phyloP scores from a whole-genome alignment of 1,140 invertebrate genomes.

The Dendroctonus valens region DNA sequence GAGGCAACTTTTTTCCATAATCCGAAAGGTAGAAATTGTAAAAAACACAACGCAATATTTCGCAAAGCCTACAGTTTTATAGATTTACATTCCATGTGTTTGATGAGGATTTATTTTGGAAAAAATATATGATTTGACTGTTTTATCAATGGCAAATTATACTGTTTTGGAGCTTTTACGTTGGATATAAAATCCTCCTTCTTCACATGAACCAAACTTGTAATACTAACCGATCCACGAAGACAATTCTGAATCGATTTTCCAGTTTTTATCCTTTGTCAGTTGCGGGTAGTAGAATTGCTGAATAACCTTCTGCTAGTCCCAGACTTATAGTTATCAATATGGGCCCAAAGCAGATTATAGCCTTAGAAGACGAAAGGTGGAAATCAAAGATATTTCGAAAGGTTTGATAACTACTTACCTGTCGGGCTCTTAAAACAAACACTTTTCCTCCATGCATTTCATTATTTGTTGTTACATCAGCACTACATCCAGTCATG shows the following conservation, averaged over 20 bases:
- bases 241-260: slow-evolving; percentile 51
- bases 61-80: too few relatives aligned
- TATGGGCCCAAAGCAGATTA: slow-evolving; percentile 15
- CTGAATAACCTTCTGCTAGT: slow-evolving; percentile 25
- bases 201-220: neutral
- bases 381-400: neutral
- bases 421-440: neutral
- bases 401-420: neutral
- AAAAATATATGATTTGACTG: too few relatives aligned
- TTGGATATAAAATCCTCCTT: too few relatives aligned
- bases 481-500: too few relatives aligned
- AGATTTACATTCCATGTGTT: too few relatives aligned
- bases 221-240: slow-evolving; percentile 61
- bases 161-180: too few relatives aligned
- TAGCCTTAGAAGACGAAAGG: slow-evolving; percentile 7
- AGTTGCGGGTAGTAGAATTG: slow-evolving; percentile 26
- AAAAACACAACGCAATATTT: too few relatives aligned
- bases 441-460: neutral
- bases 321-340: slow-evolving; percentile 28
- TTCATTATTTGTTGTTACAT: neutral
- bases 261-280: slow-evolving; percentile 39
- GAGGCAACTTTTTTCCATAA: too few relatives aligned
- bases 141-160: too few relatives aligned
- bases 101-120: too few relatives aligned
- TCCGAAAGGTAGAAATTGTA: too few relatives aligned